These are phyloP conservation scores for Hydrocynus forskahlii DNA, from an alignment of 2,797 vertebrate genomes.

Conservation along the genomic window DNA sequence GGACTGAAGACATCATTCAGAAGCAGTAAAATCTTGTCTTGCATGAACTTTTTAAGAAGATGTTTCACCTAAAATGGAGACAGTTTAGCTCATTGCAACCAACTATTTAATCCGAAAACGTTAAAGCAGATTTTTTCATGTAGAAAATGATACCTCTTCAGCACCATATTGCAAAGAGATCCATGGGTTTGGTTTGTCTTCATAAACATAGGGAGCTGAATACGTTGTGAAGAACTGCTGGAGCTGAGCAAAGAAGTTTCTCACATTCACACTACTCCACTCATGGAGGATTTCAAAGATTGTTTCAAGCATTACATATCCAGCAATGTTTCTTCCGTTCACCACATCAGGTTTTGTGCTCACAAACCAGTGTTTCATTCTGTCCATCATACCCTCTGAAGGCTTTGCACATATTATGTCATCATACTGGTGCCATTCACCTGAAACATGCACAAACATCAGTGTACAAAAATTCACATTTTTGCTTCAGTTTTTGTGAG, in stretches of 20 bases:
- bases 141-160: conserved; percentile 53
- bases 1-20: conserved; percentile 15
- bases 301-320: conserved; percentile 77
- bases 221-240: conserved; percentile 76
- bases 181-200: conserved; percentile 59
- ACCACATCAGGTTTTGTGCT: accelerated
- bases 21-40: conserved; percentile 52
- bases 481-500: too few relatives aligned
- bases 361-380: accelerated
- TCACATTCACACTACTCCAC: conserved; percentile 79
- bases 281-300: conserved; percentile 81
- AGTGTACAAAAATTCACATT: too few relatives aligned
- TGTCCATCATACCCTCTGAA: accelerated
- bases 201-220: conserved; percentile 65
- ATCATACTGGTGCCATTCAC: conserved; percentile 95
- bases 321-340: conserved; percentile 79
- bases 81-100: neutral
- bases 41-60: conserved; percentile 72
- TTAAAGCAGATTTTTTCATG: neutral
- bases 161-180: conserved; percentile 42
- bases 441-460: conserved; percentile 31
- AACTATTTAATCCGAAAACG: conserved; percentile 46
- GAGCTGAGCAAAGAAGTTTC: conserved; percentile 79
- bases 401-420: conserved; percentile 82
- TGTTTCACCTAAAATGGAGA: conserved; percentile 72